Base-by-base conservation (phyloP, 2,113 vertebrate species). In the Myotis lucifugus region DNA sequence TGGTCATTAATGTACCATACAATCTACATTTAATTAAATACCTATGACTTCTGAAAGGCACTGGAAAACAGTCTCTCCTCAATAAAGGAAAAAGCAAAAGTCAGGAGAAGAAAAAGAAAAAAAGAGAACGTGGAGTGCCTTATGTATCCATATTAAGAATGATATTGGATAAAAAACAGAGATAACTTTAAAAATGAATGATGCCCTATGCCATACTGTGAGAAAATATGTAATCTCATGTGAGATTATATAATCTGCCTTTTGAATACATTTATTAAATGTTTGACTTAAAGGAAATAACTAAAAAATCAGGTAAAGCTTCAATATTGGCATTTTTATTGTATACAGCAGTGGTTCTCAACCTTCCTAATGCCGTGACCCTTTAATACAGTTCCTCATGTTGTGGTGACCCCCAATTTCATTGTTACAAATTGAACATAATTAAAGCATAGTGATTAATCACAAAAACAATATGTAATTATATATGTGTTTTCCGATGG, bases 1-100 rank as follows among this genome's bases (percentile, higher is more conserved):
- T 93, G 97, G 97, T 96, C 95, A 92, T 42, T 98, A 98, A 98
- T 98, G 94, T 98, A 96, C 97, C 97, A 96, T 97, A 94, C 94
- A 97, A 95, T 82, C 88, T 96, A 95, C 94, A 97, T 97, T 98
- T 97, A 97, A 98, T 98, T 97, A 96, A 95, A 95, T 96, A 92
- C 29, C 59, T 92, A 34, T 90, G 88, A 90, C 25, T 94, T 87
- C 66, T 50, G 9, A 96, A 87, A 87, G 66, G 64, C 12, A 46
- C 42, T 81, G 37, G 67, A 85, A 92, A 96, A 89, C 8, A 83
- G 34, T 83, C 13, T 87, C 67, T 78, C 56, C 23, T 81, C 83
- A 64, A 90, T 90, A 78, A 91, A 94, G 40, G 52, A 76, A 56
- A 64, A 14, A 70, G 27, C 23, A 32, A 46, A 70, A 76, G 48